Evolutionary conservation across 2,113 vertebrate species (phyloP).

Genomic region (Chunga burmeisteri): DNA sequence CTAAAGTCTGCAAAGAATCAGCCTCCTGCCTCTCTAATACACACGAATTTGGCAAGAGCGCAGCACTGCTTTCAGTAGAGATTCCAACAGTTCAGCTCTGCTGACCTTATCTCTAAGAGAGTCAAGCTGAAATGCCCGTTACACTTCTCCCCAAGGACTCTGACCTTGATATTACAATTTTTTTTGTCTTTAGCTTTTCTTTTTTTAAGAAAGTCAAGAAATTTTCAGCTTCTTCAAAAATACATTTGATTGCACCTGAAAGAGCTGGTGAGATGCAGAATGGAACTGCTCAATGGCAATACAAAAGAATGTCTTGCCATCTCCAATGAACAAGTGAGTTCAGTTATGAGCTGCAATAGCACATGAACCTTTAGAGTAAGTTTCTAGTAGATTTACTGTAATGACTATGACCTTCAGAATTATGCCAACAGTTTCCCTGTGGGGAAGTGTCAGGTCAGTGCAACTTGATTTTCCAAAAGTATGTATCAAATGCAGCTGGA

Average conservation of each 20-base stretch:
- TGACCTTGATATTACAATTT: background rate
- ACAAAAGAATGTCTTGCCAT: background rate
- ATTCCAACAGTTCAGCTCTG: background rate
- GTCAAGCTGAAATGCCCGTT: background rate
- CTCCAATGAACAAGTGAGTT: background rate
- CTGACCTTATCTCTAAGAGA: background rate
- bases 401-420: conserved; percentile 64
- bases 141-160: background rate
- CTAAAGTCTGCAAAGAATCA: background rate
- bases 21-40: background rate
- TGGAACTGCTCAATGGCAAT: background rate
- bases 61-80: background rate
- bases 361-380: conserved; percentile 55
- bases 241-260: background rate
- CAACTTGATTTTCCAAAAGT: conserved; percentile 20
- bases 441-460: conserved; percentile 43
- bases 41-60: background rate
- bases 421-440: conserved; percentile 52
- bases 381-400: conserved; percentile 57
- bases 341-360: background rate
- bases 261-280: background rate
- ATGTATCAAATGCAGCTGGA: background rate
- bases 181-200: background rate
- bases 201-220: background rate
- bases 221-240: background rate